Evolutionary conservation across 2,113 vertebrate genomes (phyloP).

Genomic region (Lepus americanus): DNA sequence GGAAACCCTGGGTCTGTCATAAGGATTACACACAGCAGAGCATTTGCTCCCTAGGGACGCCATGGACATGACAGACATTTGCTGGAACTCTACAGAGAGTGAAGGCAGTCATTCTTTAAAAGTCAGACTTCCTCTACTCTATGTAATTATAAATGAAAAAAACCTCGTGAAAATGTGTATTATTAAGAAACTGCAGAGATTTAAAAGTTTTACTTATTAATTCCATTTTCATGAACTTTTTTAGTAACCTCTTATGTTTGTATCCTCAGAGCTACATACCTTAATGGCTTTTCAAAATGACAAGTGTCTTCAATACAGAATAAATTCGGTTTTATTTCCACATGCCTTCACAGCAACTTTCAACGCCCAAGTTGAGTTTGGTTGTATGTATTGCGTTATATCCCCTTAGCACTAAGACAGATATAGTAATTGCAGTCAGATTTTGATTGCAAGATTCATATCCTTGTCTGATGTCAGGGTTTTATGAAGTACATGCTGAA

Average conservation of each 20-base stretch:
- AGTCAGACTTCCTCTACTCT: background rate
- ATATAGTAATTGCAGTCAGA: background rate
- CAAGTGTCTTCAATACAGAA: slow-evolving; percentile 2
- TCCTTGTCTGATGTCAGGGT: background rate
- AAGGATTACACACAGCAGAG: background rate
- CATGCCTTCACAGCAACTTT: background rate
- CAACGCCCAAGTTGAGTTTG: background rate
- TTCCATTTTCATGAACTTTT: no score
- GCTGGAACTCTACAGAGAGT: background rate
- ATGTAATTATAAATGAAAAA: background rate
- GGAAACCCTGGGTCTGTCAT: background rate
- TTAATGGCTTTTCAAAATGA: background rate
- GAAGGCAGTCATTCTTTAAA: background rate
- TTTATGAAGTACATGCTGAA: background rate
- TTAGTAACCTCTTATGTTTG: background rate
- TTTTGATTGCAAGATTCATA: background rate
- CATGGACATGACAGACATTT: background rate
- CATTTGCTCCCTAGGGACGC: background rate
- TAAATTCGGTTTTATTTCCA: background rate
- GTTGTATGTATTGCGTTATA: background rate
- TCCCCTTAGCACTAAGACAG: background rate
- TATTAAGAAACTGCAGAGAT: no score
- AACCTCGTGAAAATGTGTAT: no score
- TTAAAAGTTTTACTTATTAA: no score
- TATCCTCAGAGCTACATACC: background rate